Percentiles rank a stretch among this genome's conserved stretches.
These are phyloP conservation scores for Corythoichthys intestinalis DNA, from an alignment of 2,113 vertebrate genomes.

Conservation along the genomic window DNA sequence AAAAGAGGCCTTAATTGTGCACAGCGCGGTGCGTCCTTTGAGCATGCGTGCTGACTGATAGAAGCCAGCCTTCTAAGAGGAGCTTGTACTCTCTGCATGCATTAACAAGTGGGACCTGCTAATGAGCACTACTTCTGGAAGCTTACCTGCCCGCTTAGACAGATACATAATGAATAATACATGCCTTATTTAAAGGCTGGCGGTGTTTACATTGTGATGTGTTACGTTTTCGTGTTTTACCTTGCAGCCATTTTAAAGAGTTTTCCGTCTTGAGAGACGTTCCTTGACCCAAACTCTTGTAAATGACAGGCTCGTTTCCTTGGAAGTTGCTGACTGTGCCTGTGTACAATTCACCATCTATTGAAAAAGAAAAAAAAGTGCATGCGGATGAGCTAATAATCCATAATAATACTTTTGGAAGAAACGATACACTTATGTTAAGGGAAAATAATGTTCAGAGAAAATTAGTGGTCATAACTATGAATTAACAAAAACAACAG, in stretches of 20 bases:
- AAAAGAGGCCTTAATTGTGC: conserved; percentile 49
- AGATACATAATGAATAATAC: conserved; percentile 24
- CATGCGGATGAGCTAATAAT: conserved; percentile 9
- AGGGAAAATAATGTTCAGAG: conserved; percentile 1
- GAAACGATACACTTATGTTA: conserved; percentile 11
- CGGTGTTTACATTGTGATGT: background rate
- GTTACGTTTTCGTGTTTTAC: conserved; percentile 61
- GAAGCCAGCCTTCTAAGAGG: conserved; percentile 21
- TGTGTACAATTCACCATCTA: conserved; percentile 89
- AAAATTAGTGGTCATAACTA: conserved; percentile 38
- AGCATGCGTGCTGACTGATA: conserved; percentile 50
- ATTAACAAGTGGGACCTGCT: conserved; percentile 37
- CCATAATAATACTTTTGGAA: conserved; percentile 5
- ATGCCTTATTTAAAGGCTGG: background rate
- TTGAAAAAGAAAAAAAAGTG: conserved; percentile 31
- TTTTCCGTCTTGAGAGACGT: conserved; percentile 90
- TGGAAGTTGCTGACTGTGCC: conserved; percentile 97
- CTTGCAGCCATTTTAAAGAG: conserved; percentile 97
- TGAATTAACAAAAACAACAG: conserved; percentile 31
- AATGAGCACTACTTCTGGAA: conserved; percentile 44
- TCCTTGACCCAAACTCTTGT: conserved; percentile 85
- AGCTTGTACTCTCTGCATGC: conserved; percentile 31
- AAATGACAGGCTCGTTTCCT: conserved; percentile 93
- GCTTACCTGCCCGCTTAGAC: conserved; percentile 35
- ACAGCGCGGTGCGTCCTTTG: conserved; percentile 28